Evolutionary conservation across 2,888 invertebrate species (phyloP), one percentile per base, ranked within the genome.

Genomic region (Phyto melanocephala): DNA sequence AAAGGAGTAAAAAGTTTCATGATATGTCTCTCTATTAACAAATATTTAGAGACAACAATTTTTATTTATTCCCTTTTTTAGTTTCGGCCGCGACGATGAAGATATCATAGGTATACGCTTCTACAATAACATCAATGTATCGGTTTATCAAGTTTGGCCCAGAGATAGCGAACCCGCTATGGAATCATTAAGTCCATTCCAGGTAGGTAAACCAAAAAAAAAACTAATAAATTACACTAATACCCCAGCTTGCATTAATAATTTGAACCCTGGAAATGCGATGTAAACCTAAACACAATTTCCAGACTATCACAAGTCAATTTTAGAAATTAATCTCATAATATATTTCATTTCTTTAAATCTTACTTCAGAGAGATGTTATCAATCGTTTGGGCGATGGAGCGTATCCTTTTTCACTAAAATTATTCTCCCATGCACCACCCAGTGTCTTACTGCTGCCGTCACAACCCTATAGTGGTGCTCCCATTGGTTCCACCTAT

Each of bases 41-140:
- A n/a, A n/a, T n/a, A n/a, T n/a, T n/a, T n/a, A n/a, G n/a, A n/a
- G n/a, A n/a, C n/a, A n/a, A n/a, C n/a, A n/a, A n/a, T n/a, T 6
- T 70, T 54, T 20, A 10, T 42, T 76, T 17, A 50, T 84, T n/a
- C 13, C 1, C 1, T 20, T 72, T 77, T 62, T 4, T 90, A 95
- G 95, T 86, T 99, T 99, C 90, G 99, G 99, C 0, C 93, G 99
- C 58, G 99, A 99, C 92, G 99, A 99, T 90, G 96, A 99, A 90
- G 99, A 99, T 92, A 98, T 99, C 24, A 96, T 99, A 95, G 99
- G 99, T 0, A 93, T 99, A 85, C 97, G 98, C 89, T 99, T 99
- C 92, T 97, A 98, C 92, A 99, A 99, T 90, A 99, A 99, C 92
- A 96, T 98, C 71, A 95, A 98, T 89, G 95, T 98, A 95, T 96